phyloP scores from a whole-genome alignment of 2,113 vertebrate genomes.

The Mohoua ochrocephala region DNA sequence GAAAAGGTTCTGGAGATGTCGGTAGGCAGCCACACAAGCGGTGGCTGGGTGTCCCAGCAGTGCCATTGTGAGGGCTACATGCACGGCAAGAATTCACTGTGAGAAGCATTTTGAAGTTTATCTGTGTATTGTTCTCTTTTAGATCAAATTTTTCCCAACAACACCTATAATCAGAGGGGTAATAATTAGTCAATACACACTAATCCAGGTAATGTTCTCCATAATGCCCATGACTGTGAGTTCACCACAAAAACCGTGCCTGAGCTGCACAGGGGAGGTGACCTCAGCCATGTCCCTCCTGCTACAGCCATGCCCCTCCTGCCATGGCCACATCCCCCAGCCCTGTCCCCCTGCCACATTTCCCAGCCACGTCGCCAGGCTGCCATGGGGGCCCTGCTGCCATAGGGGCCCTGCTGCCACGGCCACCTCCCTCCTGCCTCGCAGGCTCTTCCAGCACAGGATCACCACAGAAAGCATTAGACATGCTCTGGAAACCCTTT shows the following conservation, averaged over 20 bases:
- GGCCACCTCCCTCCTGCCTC: not conserved
- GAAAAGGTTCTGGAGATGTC: not conserved
- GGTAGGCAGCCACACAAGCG: not conserved
- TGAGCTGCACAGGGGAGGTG: not conserved
- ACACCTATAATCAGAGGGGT: not conserved
- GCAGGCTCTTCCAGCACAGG: not conserved
- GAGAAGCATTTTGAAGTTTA: not conserved
- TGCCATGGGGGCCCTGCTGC: not conserved
- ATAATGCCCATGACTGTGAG: not conserved
- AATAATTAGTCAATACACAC: not conserved
- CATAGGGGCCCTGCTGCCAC: not conserved
- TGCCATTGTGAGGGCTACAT: not conserved
- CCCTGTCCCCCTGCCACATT: not conserved
- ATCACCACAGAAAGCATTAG: constrained; percentile 10
- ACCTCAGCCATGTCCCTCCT: not conserved
- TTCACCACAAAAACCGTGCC: not conserved
- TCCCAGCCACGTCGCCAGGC: accelerated
- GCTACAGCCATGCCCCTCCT: not conserved
- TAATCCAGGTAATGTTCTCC: not conserved
- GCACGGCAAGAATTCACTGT: not conserved
- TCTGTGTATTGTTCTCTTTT: not conserved
- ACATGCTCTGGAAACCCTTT: constrained; percentile 49
- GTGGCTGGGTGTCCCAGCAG: not conserved
- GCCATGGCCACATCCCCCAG: not conserved
- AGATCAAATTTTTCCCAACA: not conserved